Conservation (phyloP, 1,140 invertebrate genomes). For the Riptortus pedestris region DNA sequence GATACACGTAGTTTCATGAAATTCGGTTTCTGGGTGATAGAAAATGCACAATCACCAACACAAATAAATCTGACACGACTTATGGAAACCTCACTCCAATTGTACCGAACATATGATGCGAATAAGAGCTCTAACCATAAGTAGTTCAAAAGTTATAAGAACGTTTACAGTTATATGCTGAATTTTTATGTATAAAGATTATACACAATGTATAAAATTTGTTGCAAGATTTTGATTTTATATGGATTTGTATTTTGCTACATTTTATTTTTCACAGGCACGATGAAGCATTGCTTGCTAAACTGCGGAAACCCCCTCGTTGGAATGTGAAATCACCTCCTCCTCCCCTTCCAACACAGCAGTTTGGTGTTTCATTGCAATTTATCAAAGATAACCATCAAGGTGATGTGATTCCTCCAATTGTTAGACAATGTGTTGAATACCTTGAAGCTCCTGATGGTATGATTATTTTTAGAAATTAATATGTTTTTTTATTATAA, state of each 20-base stretch:
- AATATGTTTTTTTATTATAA: neutral
- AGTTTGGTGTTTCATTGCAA: conserved; percentile 86
- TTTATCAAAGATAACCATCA: conserved; percentile 82
- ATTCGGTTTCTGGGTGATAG: too few relatives aligned
- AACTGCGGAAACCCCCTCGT: neutral
- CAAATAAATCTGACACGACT: too few relatives aligned
- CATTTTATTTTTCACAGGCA: conserved; percentile 44
- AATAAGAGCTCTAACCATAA: too few relatives aligned
- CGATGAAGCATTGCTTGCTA: conserved; percentile 42
- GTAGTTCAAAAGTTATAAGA: too few relatives aligned
- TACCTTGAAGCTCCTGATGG: conserved; percentile 79
- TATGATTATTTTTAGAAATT: conserved; percentile 37
- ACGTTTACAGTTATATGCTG: too few relatives aligned
- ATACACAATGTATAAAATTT: too few relatives aligned
- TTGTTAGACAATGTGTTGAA: conserved; percentile 78
- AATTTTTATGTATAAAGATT: neutral
- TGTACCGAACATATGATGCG: too few relatives aligned
- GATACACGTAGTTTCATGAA: too few relatives aligned
- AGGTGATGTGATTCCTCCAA: conserved; percentile 71
- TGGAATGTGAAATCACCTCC: conserved; percentile 28
- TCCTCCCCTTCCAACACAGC: conserved; percentile 54
- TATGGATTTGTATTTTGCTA: neutral
- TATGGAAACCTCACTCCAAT: too few relatives aligned
- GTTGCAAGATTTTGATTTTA: neutral
- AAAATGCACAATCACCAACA: too few relatives aligned